Base-by-base conservation (phyloP, 2,113 vertebrate species). In the Boleophthalmus pectinirostris region DNA sequence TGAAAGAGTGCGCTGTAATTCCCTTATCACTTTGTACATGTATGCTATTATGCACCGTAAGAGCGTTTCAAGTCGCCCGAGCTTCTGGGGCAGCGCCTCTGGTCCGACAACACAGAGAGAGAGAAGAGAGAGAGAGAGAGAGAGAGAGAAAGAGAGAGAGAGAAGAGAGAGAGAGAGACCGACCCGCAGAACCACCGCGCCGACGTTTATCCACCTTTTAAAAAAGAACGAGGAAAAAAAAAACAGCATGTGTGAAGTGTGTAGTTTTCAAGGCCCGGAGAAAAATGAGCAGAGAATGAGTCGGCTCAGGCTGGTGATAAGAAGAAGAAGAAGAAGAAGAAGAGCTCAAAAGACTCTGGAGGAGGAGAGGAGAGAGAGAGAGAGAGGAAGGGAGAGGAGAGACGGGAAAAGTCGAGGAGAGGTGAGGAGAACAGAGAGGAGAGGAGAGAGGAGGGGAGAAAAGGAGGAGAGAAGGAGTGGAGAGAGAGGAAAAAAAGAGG, bases 301-400 rank as follows among this genome's bases (percentile, higher is more conserved):
- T 90, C 89, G 87, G 89, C 86, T 92, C 91, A 88, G 91, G 88
- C 80, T 82, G 74, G 79, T 88, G 91, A 92, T 92, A 92, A 93
- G 91, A 82, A 85, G 83, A 85, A 87, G 87, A n/a, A n/a, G n/a
- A n/a, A n/a, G n/a, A n/a, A n/a, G n/a, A n/a, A n/a, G n/a, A n/a
- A 87, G 86, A 80, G 92, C 91, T 92, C 74, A 91, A 93, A 92
- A 90, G 82, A 86, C 81, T 61, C 87, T 78, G 73, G 88, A 85
- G 88, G 89, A 87, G 53, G n/a, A 8, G 6, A 38, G 83, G 81
- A 81, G 87, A 87, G 64, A 79, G 74, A 75, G 68, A 72, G 73
- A 66, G 56, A 80, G 83, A 10, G 9, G 38, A 5, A 10, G 38
- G 9, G 38, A 10, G 9, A 10, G 6, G 33, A 35, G 33, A 35